A percentile compares a stretch with the other conserved stretches of the same genome.
These are phyloP conservation scores for Bombus vancouverensis DNA, from an alignment of 1,140 invertebrate genomes.

Conservation along the genomic window DNA sequence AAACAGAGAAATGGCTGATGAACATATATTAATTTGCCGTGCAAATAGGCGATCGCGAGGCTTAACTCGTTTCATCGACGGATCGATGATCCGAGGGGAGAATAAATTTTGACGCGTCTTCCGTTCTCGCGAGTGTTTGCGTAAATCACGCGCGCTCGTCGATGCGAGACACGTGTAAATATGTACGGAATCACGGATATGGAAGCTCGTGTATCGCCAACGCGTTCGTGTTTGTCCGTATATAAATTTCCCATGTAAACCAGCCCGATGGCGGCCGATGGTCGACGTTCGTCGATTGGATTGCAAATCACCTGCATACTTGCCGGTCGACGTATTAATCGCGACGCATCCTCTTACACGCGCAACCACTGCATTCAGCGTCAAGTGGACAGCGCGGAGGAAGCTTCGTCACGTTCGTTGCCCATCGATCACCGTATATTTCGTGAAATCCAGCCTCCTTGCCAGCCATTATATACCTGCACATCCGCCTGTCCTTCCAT, in stretches of 20 bases:
- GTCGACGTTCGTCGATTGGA: constrained; percentile 50
- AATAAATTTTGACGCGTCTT: constrained; percentile 58
- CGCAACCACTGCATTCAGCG: not conserved
- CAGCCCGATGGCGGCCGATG: not conserved
- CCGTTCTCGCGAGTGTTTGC: constrained; percentile 45
- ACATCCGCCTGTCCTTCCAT: not conserved
- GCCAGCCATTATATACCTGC: not conserved
- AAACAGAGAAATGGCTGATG: constrained; percentile 30
- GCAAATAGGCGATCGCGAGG: constrained; percentile 40
- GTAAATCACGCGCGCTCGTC: constrained; percentile 53
- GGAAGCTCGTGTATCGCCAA: constrained; percentile 16
- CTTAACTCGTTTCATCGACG: constrained; percentile 6
- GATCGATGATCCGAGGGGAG: constrained; percentile 31
- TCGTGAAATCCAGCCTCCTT: constrained; percentile 19
- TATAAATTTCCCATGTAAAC: constrained; percentile 61
- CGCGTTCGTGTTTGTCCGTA: constrained; percentile 35
- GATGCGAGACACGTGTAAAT: constrained; percentile 54
- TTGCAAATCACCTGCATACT: constrained; percentile 61
- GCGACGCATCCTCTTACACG: not conserved
- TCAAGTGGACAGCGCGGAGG: constrained; percentile 16
- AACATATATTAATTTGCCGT: constrained; percentile 37
- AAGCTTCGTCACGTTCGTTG: not conserved
- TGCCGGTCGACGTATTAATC: constrained; percentile 59
- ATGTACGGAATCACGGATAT: constrained; percentile 60
- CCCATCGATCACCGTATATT: constrained; percentile 4